Conservation (phyloP, 1,140 invertebrate species). For the Leptinotarsa undecemlineata region DNA sequence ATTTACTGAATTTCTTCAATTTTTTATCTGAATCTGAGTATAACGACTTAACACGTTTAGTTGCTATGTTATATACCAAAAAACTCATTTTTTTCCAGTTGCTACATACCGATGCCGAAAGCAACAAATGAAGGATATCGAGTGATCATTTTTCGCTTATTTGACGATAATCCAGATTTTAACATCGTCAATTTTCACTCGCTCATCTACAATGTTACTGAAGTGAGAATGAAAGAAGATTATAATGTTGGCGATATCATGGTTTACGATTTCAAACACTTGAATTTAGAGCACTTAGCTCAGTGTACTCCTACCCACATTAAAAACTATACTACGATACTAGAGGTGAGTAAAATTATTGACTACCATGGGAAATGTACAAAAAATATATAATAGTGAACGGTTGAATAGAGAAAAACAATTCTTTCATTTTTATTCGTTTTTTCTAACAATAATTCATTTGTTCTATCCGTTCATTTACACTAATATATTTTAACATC, state of each 20-base stretch:
- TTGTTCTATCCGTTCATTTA: too few species aligned
- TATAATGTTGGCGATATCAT: slow-evolving; percentile 31
- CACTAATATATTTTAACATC: too few species aligned
- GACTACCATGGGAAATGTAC: too few species aligned
- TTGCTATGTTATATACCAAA: too few species aligned
- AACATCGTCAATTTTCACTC: slow-evolving; percentile 30
- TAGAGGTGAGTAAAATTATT: slow-evolving; percentile 30
- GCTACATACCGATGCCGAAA: slow-evolving; percentile 34
- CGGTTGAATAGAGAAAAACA: too few species aligned
- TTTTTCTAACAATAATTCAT: too few species aligned
- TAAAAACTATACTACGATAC: slow-evolving; percentile 29
- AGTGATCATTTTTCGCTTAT: slow-evolving; percentile 31
- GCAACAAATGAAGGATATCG: slow-evolving; percentile 31
- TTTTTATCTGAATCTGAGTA: too few species aligned
- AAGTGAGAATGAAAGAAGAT: slow-evolving; percentile 39
- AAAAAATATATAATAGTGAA: too few species aligned
- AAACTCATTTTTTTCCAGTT: slow-evolving; percentile 23
- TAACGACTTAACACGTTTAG: too few species aligned
- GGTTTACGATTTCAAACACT: slow-evolving; percentile 34
- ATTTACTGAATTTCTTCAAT: too few species aligned
- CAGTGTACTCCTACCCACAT: slow-evolving; percentile 31
- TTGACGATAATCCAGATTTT: slow-evolving; percentile 28
- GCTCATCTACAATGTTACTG: slow-evolving; percentile 34
- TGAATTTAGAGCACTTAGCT: slow-evolving; percentile 30
- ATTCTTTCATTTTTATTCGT: too few species aligned